phyloP scores from a whole-genome alignment of 2,113 vertebrate genomes.

The Gnathonemus longibarbis region DNA sequence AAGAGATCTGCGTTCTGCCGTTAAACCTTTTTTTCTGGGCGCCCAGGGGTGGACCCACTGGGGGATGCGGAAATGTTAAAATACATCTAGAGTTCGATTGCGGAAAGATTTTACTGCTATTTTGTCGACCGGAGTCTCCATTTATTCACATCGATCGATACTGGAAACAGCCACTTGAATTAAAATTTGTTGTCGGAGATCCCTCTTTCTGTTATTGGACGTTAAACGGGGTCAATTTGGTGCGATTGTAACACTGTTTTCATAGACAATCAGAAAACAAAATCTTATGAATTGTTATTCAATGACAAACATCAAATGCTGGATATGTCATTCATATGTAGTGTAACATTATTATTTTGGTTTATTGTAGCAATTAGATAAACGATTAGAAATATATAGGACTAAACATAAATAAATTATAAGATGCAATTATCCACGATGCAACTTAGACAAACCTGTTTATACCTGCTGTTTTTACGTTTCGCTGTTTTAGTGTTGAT shows the following conservation, averaged over 20 bases:
- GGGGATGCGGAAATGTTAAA: background rate
- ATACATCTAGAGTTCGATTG: background rate
- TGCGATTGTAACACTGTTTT: slow-evolving; percentile 12
- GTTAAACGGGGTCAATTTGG: slow-evolving; percentile 23
- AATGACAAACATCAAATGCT: background rate
- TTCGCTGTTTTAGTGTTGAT: background rate
- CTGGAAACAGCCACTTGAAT: slow-evolving; percentile 16
- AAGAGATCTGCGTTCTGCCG: background rate
- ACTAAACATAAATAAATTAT: background rate
- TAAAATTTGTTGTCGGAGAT: background rate
- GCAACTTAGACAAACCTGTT: background rate
- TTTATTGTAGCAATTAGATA: background rate
- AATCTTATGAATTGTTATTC: background rate
- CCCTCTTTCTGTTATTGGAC: slow-evolving; percentile 34
- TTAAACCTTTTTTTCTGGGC: background rate
- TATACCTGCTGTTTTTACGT: background rate
- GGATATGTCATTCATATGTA: background rate
- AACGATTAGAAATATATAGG: background rate
- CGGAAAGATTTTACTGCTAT: background rate
- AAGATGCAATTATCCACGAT: background rate
- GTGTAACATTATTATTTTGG: background rate
- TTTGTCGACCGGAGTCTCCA: slow-evolving; percentile 29
- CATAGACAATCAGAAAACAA: background rate
- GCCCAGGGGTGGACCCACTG: background rate
- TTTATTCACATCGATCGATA: slow-evolving; percentile 26